Conservation (phyloP, 1,140 invertebrate genomes). For the Lethocerus indicus region DNA sequence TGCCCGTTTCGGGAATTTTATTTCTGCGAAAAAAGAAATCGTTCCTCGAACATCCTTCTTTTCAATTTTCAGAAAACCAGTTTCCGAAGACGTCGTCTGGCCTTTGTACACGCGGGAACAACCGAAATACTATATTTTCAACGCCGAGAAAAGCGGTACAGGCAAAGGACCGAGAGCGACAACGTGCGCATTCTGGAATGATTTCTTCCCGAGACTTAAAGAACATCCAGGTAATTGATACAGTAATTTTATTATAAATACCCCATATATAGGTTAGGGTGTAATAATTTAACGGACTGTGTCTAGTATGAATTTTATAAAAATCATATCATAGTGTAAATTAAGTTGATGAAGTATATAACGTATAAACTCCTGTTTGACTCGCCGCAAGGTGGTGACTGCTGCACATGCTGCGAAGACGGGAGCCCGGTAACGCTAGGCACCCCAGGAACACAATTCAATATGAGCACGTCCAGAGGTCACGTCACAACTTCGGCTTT, state of each 20-base stretch:
- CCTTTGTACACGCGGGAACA: conserved; percentile 68
- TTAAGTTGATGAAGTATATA: too few relatives aligned
- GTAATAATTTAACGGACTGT: neutral
- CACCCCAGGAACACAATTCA: too few relatives aligned
- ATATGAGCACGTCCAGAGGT: too few relatives aligned
- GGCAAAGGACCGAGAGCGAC: conserved; percentile 68
- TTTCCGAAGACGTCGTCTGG: conserved; percentile 67
- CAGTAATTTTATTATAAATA: neutral
- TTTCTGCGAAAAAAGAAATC: neutral
- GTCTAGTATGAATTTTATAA: neutral
- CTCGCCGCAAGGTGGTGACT: too few relatives aligned
- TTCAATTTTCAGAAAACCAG: conserved; percentile 51
- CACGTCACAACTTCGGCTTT: too few relatives aligned
- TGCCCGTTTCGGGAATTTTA: neutral
- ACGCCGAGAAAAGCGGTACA: conserved; percentile 49
- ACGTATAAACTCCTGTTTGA: too few relatives aligned
- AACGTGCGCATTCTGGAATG: conserved; percentile 89
- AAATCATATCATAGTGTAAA: too few relatives aligned
- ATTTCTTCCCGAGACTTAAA: conserved; percentile 72
- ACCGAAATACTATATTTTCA: conserved; percentile 77
- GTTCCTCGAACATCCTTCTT: too few relatives aligned
- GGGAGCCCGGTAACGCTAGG: too few relatives aligned
- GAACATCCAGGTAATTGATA: conserved; percentile 39
- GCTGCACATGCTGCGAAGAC: too few relatives aligned
- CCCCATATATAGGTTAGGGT: neutral